A percentile compares a stretch with the other conserved stretches of the same genome.
Evolutionary conservation across 1,140 invertebrate species (phyloP).

Genomic region (Saccostrea glomerata): DNA sequence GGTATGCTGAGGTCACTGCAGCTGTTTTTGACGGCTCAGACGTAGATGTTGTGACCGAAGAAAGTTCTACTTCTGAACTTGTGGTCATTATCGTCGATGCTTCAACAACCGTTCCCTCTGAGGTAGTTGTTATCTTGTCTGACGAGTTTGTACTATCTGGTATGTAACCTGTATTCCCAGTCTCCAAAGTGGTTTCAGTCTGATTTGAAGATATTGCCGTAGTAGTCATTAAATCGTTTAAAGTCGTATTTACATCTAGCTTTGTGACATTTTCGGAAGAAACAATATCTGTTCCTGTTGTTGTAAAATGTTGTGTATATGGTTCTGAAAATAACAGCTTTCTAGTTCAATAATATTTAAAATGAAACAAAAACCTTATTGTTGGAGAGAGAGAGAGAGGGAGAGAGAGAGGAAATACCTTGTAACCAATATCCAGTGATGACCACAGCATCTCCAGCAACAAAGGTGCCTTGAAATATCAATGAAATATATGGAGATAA

Average conservation of each 20-base stretch:
- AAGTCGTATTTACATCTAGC: background rate
- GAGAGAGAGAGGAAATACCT: background rate
- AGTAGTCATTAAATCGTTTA: background rate
- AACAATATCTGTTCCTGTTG: background rate
- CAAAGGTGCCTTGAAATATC: background rate
- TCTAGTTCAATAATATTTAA: too few relatives aligned
- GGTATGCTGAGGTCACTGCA: too few relatives aligned
- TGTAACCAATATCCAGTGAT: conserved; percentile 3
- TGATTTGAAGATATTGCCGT: background rate
- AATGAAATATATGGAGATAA: background rate
- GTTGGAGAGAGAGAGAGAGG: too few relatives aligned
- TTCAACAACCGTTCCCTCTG: too few relatives aligned
- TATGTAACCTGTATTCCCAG: background rate
- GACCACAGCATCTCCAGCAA: background rate
- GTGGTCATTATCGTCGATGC: too few relatives aligned
- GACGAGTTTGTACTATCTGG: background rate
- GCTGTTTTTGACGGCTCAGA: too few relatives aligned
- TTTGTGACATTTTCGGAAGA: background rate
- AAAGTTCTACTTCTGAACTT: too few relatives aligned
- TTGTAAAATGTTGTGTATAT: background rate
- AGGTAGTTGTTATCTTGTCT: too few relatives aligned
- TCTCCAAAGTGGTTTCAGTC: background rate
- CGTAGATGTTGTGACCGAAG: too few relatives aligned
- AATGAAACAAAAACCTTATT: too few relatives aligned
- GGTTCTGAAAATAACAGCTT: too few relatives aligned